phyloP scores from a whole-genome alignment of 2,797 vertebrate species.

The Numenius phaeopus region DNA sequence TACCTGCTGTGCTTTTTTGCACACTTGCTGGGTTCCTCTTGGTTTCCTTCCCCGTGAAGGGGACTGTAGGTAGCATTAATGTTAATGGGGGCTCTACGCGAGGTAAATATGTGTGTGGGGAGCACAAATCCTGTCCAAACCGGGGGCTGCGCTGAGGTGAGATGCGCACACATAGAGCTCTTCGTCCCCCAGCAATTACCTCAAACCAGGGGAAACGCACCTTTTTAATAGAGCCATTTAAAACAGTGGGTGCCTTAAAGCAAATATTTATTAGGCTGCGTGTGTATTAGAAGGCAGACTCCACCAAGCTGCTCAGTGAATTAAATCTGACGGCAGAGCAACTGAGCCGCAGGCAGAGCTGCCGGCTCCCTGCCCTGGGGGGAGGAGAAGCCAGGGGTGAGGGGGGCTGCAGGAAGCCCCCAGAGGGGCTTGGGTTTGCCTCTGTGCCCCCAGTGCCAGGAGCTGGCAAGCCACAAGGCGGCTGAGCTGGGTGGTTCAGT shows the following conservation, averaged over 20 bases:
- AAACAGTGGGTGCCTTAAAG: constrained; percentile 16
- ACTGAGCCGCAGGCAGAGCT: neutral
- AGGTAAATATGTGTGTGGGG: neutral
- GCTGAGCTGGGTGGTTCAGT: neutral
- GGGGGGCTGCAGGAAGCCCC: neutral
- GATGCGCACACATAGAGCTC: neutral
- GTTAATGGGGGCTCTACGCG: neutral
- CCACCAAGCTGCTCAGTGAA: neutral
- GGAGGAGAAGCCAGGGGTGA: neutral
- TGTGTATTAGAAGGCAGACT: constrained; percentile 1
- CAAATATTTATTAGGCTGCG: constrained; percentile 4
- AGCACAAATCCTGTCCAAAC: neutral
- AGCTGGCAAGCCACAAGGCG: rapidly evolving
- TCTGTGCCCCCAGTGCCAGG: rapidly evolving
- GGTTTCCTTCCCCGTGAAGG: neutral
- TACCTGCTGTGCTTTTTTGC: neutral
- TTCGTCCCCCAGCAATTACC: neutral
- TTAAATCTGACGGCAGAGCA: neutral
- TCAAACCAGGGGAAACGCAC: neutral
- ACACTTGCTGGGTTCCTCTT: neutral
- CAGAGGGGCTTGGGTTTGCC: neutral
- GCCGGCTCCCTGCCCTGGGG: neutral
- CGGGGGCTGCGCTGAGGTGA: neutral
- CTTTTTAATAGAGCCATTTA: neutral
- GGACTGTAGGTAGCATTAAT: neutral